phyloP scores from a whole-genome alignment of 2,113 vertebrate genomes.

The Eptesicus fuscus region DNA sequence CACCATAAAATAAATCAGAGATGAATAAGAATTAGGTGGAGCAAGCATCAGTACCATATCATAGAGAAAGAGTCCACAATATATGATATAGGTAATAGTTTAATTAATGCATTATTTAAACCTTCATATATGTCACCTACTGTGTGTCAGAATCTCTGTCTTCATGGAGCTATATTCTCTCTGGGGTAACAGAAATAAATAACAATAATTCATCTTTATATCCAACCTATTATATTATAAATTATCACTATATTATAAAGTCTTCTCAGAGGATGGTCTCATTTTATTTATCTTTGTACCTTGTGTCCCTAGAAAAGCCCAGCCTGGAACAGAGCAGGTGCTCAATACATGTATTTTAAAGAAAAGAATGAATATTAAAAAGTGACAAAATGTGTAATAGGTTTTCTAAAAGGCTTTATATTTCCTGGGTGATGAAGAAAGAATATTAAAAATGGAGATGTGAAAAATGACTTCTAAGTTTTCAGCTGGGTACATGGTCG shows the following conservation, averaged over 20 bases:
- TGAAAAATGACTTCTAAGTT: slow-evolving; percentile 10
- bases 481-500: not conserved
- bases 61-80: not conserved
- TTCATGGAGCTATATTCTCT: not conserved
- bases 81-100: not conserved
- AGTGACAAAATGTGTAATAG: not conserved
- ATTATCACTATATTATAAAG: not conserved
- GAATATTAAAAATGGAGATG: not conserved
- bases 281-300: not conserved
- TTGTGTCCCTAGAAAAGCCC: not conserved
- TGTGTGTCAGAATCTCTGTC: not conserved
- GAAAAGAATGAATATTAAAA: not conserved
- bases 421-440: not conserved
- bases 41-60: not conserved
- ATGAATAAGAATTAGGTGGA: not conserved
- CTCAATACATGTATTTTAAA: not conserved
- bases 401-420: slow-evolving; percentile 8
- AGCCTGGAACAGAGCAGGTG: not conserved
- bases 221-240: not conserved
- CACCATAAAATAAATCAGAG: not conserved
- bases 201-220: not conserved
- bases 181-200: not conserved
- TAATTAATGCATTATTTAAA: not conserved
- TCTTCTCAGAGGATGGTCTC: not conserved
- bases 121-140: not conserved